Evolutionary conservation across 2,797 vertebrate species (phyloP), one percentile per base, ranked within the genome.

Genomic region (Yasuhikotakia modesta): DNA sequence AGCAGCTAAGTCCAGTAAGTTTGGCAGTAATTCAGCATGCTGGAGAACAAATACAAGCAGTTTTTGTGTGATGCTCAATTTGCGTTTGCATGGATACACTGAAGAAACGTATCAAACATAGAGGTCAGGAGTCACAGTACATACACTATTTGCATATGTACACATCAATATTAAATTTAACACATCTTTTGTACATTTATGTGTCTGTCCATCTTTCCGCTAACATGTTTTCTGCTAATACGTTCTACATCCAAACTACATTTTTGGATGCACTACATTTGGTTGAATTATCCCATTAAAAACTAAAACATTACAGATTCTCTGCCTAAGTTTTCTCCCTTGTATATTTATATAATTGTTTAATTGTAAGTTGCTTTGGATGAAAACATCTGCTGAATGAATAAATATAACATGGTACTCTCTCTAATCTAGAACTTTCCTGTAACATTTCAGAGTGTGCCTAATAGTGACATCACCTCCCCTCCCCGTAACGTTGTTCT

Each of bases 381-480:
- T 2, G 1, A 24, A 55, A 43, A n/a, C 19, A 65, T 22, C 8
- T 39, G 35, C 35, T 39, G 11, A 39, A 10, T 8, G 35, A 39
- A 39, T 39, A 35, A 39, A 39, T 39, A 8, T 39, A 39, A 61
- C 61, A 61, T 24, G 46, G 70, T n/a, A 22, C 30, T 12, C 19
- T 52, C 2, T 10, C 48, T 10, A 53, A 14, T 30, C 14, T 16
- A 22, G 30, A 67, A 19, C 21, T n/a, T 74, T 30, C 22, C 30
- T 14, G 19, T 19, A 61, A 21, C 45, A 24, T 65, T 43, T 39
- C 48, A 66, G 16, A 57, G 22, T 43, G 48, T 3, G n/a, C 22
- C 11, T 45, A 76, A 58, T 24, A 76, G 39, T 76, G 73, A 76
- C 35, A 76, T 58, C 64, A 68, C 22, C 58, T 73, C 46, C 24